These are phyloP conservation scores for Pristionchus arcanus DNA, from an alignment of 2,888 invertebrate genomes.

Conservation along the genomic window DNA sequence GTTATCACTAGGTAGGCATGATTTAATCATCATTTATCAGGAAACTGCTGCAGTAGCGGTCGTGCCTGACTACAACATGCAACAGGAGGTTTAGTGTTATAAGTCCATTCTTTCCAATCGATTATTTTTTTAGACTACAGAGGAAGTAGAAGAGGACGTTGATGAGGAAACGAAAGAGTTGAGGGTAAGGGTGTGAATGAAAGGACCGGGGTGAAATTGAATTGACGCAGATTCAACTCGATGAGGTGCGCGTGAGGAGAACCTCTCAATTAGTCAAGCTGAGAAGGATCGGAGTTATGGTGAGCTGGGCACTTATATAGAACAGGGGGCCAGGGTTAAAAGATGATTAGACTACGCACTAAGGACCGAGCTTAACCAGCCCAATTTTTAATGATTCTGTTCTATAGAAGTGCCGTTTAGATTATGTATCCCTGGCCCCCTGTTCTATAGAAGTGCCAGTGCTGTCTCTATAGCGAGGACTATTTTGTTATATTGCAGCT, in stretches of 20 bases:
- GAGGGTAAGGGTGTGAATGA: background rate
- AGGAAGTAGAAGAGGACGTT: background rate
- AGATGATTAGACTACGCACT: too few relatives aligned
- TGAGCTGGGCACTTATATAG: too few relatives aligned
- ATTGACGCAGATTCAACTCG: background rate
- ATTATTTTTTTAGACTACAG: background rate
- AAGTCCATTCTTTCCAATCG: background rate
- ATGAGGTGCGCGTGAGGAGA: background rate
- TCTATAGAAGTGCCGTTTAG: too few relatives aligned
- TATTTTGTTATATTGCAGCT: background rate
- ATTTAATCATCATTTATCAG: background rate
- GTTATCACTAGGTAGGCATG: background rate
- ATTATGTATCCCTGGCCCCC: too few relatives aligned
- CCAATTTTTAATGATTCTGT: too few relatives aligned
- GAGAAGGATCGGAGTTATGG: constrained; percentile 44
- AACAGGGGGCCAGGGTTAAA: too few relatives aligned
- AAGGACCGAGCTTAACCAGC: too few relatives aligned
- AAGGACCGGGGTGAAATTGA: background rate
- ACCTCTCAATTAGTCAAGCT: background rate
- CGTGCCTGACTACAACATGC: background rate
- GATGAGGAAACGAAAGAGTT: background rate
- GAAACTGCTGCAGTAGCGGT: constrained; percentile 14
- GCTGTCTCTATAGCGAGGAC: background rate
- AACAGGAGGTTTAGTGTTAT: background rate
- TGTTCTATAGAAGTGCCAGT: too few relatives aligned